These are phyloP conservation scores for Phenacoccus solenopsis DNA, from an alignment of 1,140 invertebrate genomes.

Conservation along the genomic window DNA sequence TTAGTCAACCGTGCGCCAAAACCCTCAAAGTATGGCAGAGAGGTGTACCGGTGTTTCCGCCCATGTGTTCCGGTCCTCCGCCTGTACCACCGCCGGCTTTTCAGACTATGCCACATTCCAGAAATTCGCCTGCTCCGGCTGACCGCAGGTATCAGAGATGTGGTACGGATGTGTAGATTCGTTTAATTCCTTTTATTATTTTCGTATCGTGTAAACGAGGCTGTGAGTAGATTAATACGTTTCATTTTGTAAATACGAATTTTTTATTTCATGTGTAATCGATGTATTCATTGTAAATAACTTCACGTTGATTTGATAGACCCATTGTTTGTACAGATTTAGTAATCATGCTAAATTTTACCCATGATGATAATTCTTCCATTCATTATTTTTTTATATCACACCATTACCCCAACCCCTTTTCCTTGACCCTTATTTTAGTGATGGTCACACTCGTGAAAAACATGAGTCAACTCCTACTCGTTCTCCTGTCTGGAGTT, in stretches of 20 bases:
- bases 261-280: background rate
- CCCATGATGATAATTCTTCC: no score
- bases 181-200: background rate
- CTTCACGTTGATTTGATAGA: no score
- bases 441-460: no score
- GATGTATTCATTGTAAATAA: no score
- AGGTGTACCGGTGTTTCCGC: slow-evolving; percentile 25
- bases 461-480: no score
- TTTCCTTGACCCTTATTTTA: no score
- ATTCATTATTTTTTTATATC: no score
- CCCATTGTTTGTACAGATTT: no score
- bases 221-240: background rate
- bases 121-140: background rate
- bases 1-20: slow-evolving; percentile 22
- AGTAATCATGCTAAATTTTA: no score
- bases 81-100: slow-evolving; percentile 15
- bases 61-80: slow-evolving; percentile 20
- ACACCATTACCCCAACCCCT: no score
- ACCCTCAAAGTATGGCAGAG: slow-evolving; percentile 26
- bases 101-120: background rate
- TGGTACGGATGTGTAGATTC: background rate
- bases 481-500: no score
- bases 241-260: background rate
- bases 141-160: slow-evolving; percentile 7
- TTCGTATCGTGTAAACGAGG: background rate